Evolutionary conservation across 2,888 invertebrate species (phyloP).

Genomic region (Cephus pulcher): DNA sequence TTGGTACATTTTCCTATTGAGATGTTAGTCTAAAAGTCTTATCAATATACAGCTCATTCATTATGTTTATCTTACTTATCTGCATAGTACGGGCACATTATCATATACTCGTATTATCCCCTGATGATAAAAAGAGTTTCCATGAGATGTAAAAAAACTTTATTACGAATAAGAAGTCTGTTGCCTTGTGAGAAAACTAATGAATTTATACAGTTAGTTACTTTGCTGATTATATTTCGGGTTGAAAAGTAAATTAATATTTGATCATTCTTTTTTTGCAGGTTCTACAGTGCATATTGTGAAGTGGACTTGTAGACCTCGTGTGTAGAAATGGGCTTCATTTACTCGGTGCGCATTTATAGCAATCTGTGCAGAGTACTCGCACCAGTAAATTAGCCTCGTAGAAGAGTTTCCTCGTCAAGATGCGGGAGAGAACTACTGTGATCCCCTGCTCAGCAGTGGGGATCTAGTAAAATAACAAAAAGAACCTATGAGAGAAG

Average conservation of each 20-base stretch:
- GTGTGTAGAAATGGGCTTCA: constrained; percentile 11
- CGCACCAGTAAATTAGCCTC: neutral
- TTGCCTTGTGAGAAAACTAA: neutral
- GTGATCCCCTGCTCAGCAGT: constrained; percentile 51
- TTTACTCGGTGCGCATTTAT: neutral
- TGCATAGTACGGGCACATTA: neutral
- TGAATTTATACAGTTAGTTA: neutral
- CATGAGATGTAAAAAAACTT: neutral
- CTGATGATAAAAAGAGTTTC: neutral
- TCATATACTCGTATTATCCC: neutral
- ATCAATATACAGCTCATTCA: neutral
- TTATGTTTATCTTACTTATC: neutral
- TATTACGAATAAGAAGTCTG: neutral
- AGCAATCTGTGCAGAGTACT: constrained; percentile 1
- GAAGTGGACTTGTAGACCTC: neutral
- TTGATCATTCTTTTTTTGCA: neutral
- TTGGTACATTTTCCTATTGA: neutral
- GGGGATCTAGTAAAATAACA: constrained; percentile 48
- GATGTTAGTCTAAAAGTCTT: neutral
- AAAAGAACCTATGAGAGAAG: neutral
- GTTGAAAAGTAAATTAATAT: neutral
- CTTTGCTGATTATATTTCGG: neutral
- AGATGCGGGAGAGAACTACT: constrained; percentile 60
- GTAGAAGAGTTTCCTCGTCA: constrained; percentile 27
- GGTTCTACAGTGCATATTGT: neutral